Evolutionary conservation across 2,888 invertebrate genomes (phyloP), one percentile per base, ranked within the genome.

Genomic region (Micoletzkya japonica): DNA sequence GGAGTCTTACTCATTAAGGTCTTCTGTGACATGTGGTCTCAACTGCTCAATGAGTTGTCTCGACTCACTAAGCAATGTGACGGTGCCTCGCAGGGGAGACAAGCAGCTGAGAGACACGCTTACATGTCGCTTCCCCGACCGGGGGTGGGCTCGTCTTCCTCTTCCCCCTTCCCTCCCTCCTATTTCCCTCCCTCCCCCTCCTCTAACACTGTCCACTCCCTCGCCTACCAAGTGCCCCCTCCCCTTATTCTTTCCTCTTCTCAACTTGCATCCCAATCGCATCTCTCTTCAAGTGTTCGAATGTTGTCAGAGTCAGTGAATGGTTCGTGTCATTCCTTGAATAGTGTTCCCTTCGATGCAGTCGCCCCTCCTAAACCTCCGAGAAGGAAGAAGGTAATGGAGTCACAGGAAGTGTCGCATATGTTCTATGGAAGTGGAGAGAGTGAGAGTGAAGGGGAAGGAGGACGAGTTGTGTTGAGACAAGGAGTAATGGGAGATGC

Each of bases 121-220:
- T 95, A 95, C 87, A 92, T 94, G 91, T 95, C 95, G 72, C 89
- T 95, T 81, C 95, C 95, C 32, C 90, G 94, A 86, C 95, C 95
- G 67, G 95, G 95, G 87, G 95, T 95, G 89, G 86, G 88, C 82
- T 50, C 70, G 26, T 63, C 63, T 4, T 57, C 63, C 36, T 34
- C 39, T 50, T 52, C 52, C 30, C 64, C 52, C 34, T 10, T 30
- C n/a, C 58, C 58, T 54, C 59, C 67, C 26, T 36, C 61, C 28
- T 26, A 34, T 10, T 63, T 50, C 24, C 61, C 61, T 24, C 39
- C 52, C 39, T 20, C 30, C 24, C 34, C 28, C 4, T 59, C 34
- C 28, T 58, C 37, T 39, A 44, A 39, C 3, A 68, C 68, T 10
- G 58, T 68, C 34, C 58, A 68, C 58, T 58, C 57, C 14, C 34